A percentile compares a stretch with the other conserved stretches of the same genome.
These are phyloP conservation scores for Crossoptilon crossoptilon DNA, from an alignment of 2,797 vertebrate genomes.

Conservation along the genomic window DNA sequence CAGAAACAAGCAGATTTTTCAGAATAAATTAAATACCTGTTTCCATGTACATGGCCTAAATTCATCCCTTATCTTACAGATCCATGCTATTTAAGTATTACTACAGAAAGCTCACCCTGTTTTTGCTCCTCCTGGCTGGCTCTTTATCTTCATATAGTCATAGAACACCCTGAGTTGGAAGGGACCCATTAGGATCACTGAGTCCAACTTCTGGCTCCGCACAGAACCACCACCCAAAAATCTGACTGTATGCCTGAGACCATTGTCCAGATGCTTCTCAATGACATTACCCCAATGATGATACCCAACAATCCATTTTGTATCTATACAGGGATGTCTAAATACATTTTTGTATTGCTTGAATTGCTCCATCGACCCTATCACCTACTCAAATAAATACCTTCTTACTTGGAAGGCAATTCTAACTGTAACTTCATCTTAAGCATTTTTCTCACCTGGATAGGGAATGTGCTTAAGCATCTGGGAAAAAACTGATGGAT, in stretches of 20 bases:
- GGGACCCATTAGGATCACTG: no score
- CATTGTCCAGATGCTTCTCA: no score
- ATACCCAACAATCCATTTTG: not conserved
- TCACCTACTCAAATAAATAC: not conserved
- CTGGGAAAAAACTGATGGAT: not conserved
- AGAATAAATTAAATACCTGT: not conserved
- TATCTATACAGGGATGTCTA: not conserved
- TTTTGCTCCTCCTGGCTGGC: not conserved
- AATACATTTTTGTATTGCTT: not conserved
- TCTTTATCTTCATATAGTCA: no score
- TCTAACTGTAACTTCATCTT: not conserved
- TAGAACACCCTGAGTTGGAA: no score
- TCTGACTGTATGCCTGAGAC: no score
- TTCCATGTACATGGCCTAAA: not conserved
- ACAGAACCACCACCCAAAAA: no score
- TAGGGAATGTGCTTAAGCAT: fast-evolving
- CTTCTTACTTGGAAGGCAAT: not conserved
- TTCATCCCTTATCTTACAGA: not conserved
- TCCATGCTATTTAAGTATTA: not conserved
- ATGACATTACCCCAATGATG: not conserved
- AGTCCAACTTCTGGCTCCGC: no score
- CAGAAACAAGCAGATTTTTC: not conserved
- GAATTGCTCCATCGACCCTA: not conserved
- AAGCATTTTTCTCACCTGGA: not conserved
- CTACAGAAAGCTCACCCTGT: not conserved